phyloP scores from a whole-genome alignment of 1,140 invertebrate species.

The Drosophila bipectinata region DNA sequence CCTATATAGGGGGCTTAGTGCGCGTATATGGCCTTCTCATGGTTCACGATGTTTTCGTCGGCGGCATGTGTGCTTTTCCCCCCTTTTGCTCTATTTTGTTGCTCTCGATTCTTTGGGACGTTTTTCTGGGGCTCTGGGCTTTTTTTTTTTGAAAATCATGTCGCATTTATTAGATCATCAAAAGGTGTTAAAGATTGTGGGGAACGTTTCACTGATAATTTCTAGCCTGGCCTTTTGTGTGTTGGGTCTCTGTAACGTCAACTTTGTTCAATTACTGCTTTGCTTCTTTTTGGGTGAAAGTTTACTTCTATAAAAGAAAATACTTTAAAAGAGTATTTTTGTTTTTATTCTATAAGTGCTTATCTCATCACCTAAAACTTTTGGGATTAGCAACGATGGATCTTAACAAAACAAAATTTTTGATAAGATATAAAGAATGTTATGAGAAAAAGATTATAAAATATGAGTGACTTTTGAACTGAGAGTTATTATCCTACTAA shows the following conservation, averaged over 20 bases:
- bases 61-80: constrained; percentile 11
- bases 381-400: no score
- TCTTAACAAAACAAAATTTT: no score
- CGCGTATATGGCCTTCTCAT: constrained; percentile 51
- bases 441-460: no score
- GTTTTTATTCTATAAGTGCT: no score
- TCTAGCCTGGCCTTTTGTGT: constrained; percentile 47
- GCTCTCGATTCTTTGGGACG: constrained; percentile 48
- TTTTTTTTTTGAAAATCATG: constrained; percentile 68
- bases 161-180: constrained; percentile 78
- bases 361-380: no score
- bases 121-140: constrained; percentile 29
- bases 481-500: no score
- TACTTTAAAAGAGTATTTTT: no score
- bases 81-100: constrained; percentile 2
- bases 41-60: constrained; percentile 47
- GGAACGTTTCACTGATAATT: constrained; percentile 67
- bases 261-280: constrained; percentile 41
- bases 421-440: no score
- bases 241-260: constrained; percentile 9
- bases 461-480: no score
- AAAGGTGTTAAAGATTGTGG: constrained; percentile 74
- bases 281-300: constrained; percentile 43
- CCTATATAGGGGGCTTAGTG: constrained; percentile 51
- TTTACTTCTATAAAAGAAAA: no score